These are phyloP conservation scores for Bovichtus diacanthus DNA, from an alignment of 2,797 vertebrate genomes.

Conservation along the genomic window DNA sequence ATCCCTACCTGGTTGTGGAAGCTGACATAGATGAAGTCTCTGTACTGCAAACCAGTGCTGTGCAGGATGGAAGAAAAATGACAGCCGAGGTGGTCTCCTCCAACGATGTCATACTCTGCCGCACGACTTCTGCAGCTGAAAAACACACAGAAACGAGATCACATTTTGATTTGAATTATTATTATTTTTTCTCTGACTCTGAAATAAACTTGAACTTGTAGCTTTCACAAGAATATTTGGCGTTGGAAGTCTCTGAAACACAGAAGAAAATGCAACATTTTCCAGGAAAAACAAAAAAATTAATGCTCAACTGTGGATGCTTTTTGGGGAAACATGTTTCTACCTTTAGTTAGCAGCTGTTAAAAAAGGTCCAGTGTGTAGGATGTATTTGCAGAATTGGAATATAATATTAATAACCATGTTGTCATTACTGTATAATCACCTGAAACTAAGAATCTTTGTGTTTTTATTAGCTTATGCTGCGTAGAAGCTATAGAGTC, in stretches of 20 bases:
- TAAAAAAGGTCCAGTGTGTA: too few relatives aligned
- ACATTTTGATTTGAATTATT: background rate
- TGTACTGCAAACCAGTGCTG: conserved; percentile 93
- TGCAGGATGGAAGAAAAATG: conserved; percentile 93
- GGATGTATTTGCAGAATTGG: too few relatives aligned
- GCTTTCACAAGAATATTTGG: background rate
- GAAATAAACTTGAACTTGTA: background rate
- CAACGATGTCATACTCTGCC: conserved; percentile 88
- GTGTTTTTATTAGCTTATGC: too few relatives aligned
- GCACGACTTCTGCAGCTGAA: conserved; percentile 87
- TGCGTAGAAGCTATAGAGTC: too few relatives aligned
- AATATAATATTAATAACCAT: too few relatives aligned
- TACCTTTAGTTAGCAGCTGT: background rate
- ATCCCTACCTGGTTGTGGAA: conserved; percentile 93
- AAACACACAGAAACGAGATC: background rate
- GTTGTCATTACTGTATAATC: too few relatives aligned
- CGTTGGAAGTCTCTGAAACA: background rate
- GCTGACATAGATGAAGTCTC: conserved; percentile 96
- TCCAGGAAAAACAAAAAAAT: background rate
- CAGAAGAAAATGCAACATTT: background rate
- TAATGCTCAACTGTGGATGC: background rate
- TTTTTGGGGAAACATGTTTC: background rate
- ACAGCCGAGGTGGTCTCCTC: conserved; percentile 89
- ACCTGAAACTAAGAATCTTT: too few relatives aligned
- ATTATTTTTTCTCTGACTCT: background rate